Base-by-base conservation (phyloP, 2,888 invertebrate species). In the Euphydryas editha region DNA sequence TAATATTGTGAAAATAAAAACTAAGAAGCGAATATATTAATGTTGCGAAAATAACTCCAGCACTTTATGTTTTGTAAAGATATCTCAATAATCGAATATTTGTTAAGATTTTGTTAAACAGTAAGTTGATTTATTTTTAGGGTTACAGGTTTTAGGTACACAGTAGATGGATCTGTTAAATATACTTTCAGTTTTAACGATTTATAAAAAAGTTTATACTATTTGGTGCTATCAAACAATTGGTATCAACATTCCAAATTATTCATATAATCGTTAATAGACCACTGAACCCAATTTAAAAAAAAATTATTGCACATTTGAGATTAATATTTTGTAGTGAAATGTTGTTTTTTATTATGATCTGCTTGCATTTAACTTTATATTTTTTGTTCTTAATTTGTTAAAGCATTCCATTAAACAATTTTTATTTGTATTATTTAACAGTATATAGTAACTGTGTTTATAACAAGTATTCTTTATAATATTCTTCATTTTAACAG, bases 321-420 rank as follows among this genome's bases (percentile, higher is more conserved):
- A 71, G 69, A 70, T 70, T 66, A 63, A 64, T 46, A 63, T 24
- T 58, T 65, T 44, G 17, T 54, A 17, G 10, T 36, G 1, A 51
- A 51, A 24, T 47, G 17, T 61, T 67, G 20, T 55, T 58, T 30
- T 30, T 30, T 30, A 7, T 30, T 11, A 73, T 62, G 75, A 74
- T 76, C 64, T 78, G 75, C 76, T 76, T 79, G 80, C 79, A 80
- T 84, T 68, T 71, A 67, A 69, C 68, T 71, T 62, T 59, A 72
- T 60, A 18, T 59, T 36, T 77, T 77, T 76, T 75, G 68, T 76
- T 63, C 39, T 42, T 51, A 42, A 13, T 57, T 54, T 47, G 13
- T 58, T 76, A 69, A 81, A 80, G 80, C 90, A 90, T 90, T 91
- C 90, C 90, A 86, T 75, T 73, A 78, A 77, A 74, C 60, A 71